Base-by-base conservation (phyloP, 2,797 vertebrate genomes). In the Eospalax fontanierii region DNA sequence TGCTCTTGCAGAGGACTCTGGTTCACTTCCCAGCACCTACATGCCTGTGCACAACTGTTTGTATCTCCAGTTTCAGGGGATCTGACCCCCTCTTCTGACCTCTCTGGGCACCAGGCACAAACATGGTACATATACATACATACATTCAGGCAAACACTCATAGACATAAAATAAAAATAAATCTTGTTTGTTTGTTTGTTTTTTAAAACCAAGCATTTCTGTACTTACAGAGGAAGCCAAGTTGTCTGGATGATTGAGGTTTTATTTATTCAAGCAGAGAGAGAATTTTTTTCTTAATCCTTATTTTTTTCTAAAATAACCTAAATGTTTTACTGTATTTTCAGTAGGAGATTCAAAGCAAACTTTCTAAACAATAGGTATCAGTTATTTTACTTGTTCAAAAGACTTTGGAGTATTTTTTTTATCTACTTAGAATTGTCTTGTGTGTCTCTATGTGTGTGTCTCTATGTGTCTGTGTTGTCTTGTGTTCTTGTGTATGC, bases 331-430 rank as follows among this genome's bases (percentile, higher is more conserved):
- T n/a, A 10, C 2, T 80, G 38, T 63, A 15, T 54, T 68, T 19
- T 93, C 76, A 95, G 54, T 28, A 46, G 59, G 24, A 61, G 82
- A 86, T 26, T 71, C 24, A 85, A 79, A 86, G 61, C 30, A 61
- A 82, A 22, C 30, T 46, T 50, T 87, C 40, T 57, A 22, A 89
- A n/a, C 19, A 66, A 66, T 76, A 75, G 4, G 18, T 46, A 87
- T 63, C 38, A 75, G 30, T 65, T 80, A 87, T 65, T 95, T 89
- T 2, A n/a, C 0, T 28, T 75, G 16, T 76, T 95, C 46, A 43
- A 35, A 61, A 46, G 46, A 40, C 22, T n/a, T 30, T n/a, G 9
- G 2, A 1, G 1, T 79, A 26, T 61, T 87, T 40, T 87, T 40
- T 61, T 66, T 71, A 54, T 74, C 21, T 75, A 14, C 40, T 94